Evolutionary conservation across 2,888 invertebrate species (phyloP).

Genomic region (Drosophila kanekoi): DNA sequence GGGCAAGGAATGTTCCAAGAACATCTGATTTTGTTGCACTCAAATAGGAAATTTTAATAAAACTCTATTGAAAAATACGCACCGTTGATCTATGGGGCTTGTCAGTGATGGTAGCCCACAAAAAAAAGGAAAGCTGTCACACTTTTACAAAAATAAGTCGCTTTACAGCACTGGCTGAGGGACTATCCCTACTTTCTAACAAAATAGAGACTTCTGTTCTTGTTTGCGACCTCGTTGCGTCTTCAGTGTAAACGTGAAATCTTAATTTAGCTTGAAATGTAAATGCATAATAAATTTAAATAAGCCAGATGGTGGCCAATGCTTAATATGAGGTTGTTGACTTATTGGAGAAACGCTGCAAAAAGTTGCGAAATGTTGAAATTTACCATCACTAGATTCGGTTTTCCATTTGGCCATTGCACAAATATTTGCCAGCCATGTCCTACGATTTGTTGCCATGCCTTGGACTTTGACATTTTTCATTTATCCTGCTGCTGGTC

Average conservation of each 20-base stretch:
- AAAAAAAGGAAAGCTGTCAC: no score
- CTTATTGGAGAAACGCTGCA: constrained; percentile 12
- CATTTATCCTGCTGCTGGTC: constrained; percentile 27
- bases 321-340: constrained; percentile 10
- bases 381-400: constrained; percentile 9
- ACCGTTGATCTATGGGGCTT: no score
- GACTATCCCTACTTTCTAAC: no score
- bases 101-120: no score
- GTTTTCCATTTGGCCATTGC: constrained; percentile 25
- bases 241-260: not conserved
- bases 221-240: no score
- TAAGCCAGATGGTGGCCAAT: not conserved
- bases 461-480: constrained; percentile 48
- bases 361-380: constrained; percentile 4
- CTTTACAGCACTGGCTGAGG: no score
- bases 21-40: no score
- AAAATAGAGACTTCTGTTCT: no score
- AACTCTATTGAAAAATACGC: no score
- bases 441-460: constrained; percentile 26
- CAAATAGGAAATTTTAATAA: no score
- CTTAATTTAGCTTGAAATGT: not conserved
- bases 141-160: no score
- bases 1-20: no score
- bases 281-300: not conserved
- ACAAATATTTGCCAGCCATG: constrained; percentile 43